Base-by-base conservation (phyloP, 2,888 invertebrate genomes). In the Cheilosia vernalis region DNA sequence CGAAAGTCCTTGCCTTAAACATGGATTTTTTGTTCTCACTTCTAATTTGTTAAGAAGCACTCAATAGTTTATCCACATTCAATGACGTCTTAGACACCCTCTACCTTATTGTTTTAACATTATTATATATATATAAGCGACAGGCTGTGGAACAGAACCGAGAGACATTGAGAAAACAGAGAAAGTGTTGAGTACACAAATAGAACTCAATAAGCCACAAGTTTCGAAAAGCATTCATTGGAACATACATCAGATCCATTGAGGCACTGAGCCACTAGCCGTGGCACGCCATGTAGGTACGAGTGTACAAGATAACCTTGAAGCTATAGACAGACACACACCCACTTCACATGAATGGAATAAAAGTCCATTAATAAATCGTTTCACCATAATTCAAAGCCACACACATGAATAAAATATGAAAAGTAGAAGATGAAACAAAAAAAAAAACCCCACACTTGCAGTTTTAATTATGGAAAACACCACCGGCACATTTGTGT, bases 301-400 rank as follows among this genome's bases (percentile, higher is more conserved):
- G 13, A 37, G 37, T 24, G 24, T 15, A 40, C 19, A 13, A 53
- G 44, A 60, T 66, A 80, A 84, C 84, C 80, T 84, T 84, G 80
- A 27, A 66, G 64, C 63, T 67, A 55, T 17, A 60, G 33, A 58
- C 37, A 60, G 33, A 58, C 37, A 60, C 55, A 53, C 15, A 37
- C 30, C n/a, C 27, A 53, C 19, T 30, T 61, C 24, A 51, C 51
- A 55, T 73, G 78, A 67, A 72, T 83, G 79, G 56, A 67, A 73
- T 58, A 73, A 73, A 67, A 80, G 53, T 55, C 84, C 80, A 84
- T 84, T 84, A 76, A 84, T 74, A 70, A 79, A 80, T 66, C 67
- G 44, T 74, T 84, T 84, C 73, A 64, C 73, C 67, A 66, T 73
- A 67, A 73, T 64, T 64, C 69, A 79, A 70, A 58, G 64, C 13